phyloP scores from a whole-genome alignment of 2,888 invertebrate species.

The Orthosia gracilis region DNA sequence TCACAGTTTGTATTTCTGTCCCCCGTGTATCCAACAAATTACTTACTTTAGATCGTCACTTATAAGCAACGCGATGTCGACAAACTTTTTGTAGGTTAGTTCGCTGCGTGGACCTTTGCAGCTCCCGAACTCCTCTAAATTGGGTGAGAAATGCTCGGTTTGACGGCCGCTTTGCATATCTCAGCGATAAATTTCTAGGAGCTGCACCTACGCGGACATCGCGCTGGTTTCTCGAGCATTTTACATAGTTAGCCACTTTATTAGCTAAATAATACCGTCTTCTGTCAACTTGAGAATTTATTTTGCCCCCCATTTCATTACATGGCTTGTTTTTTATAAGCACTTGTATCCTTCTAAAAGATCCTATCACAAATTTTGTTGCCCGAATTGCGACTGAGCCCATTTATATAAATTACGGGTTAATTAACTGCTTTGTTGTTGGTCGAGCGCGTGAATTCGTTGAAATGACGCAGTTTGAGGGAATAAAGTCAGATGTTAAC shows the following conservation, averaged over 20 bases:
- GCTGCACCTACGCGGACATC: conserved; percentile 67
- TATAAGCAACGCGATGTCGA: conserved; percentile 67
- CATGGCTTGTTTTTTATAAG: conserved; percentile 61
- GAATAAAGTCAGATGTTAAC: conserved; percentile 74
- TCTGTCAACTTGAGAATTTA: conserved; percentile 62
- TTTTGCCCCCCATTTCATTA: conserved; percentile 61
- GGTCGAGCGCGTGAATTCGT: conserved; percentile 82
- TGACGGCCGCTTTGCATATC: conserved; percentile 82
- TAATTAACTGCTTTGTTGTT: conserved; percentile 86
- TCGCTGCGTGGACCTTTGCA: conserved; percentile 67
- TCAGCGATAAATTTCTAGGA: conserved; percentile 78
- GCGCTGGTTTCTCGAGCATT: conserved; percentile 59
- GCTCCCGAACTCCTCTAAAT: conserved; percentile 76
- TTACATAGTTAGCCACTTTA: conserved; percentile 60
- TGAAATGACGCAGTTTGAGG: conserved; percentile 79
- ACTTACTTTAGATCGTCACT: conserved; percentile 59
- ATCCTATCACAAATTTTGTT: conserved; percentile 84
- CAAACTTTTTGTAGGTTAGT: conserved; percentile 79
- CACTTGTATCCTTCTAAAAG: conserved; percentile 73
- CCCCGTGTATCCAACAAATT: conserved; percentile 76
- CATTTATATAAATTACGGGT: conserved; percentile 87
- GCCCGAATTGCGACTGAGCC: conserved; percentile 81
- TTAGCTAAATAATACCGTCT: conserved; percentile 72
- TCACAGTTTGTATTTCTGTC: conserved; percentile 72
- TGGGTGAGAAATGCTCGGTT: conserved; percentile 82